Evolutionary conservation across 2,888 invertebrate genomes (phyloP).

Genomic region (Pimpla rufipes): DNA sequence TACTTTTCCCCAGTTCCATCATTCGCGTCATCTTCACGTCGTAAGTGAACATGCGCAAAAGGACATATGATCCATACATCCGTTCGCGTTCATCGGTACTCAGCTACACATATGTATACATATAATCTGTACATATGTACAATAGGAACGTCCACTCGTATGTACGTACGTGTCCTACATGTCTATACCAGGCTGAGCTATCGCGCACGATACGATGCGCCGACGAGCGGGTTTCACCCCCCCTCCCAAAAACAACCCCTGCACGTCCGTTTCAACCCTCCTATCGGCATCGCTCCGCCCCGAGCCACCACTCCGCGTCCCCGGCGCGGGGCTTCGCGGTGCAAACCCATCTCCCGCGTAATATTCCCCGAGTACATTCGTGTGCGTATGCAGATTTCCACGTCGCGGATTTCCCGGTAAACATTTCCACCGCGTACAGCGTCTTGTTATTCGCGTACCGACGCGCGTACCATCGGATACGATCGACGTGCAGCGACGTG

Average conservation of each 20-base stretch:
- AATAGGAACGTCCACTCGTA: constrained; percentile 22
- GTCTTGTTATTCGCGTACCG: neutral
- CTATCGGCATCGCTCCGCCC: constrained; percentile 83
- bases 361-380: constrained; percentile 56
- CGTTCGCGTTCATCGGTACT: constrained; percentile 3
- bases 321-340: constrained; percentile 35
- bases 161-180: constrained; percentile 42
- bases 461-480: neutral
- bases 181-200: constrained; percentile 59
- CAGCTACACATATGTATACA: neutral
- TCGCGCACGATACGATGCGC: constrained; percentile 79
- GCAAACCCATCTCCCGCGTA: constrained; percentile 52
- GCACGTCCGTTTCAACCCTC: constrained; percentile 83
- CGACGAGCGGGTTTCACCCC: constrained; percentile 78
- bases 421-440: constrained; percentile 44
- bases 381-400: constrained; percentile 44
- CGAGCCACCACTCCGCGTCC: constrained; percentile 77
- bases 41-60: constrained; percentile 12
- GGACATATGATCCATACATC: constrained; percentile 13
- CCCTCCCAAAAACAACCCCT: constrained; percentile 80
- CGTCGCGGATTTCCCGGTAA: constrained; percentile 51
- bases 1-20: no score
- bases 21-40: constrained; percentile 8
- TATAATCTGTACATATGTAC: constrained; percentile 8
- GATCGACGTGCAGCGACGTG: constrained; percentile 21